phyloP scores from a whole-genome alignment of 2,797 vertebrate genomes.

The Lepus oiostolus region DNA sequence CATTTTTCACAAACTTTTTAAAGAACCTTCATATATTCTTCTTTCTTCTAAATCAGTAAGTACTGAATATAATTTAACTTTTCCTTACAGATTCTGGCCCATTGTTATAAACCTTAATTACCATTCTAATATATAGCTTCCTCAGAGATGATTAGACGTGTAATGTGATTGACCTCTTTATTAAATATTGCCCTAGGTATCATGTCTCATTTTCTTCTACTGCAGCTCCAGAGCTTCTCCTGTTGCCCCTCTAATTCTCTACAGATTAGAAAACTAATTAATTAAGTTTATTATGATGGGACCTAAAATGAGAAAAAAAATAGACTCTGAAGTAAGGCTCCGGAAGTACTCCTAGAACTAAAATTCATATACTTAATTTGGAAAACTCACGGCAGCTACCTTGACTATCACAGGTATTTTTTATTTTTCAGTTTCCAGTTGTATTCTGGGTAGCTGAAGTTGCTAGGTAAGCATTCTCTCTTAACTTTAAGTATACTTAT shows the following conservation, averaged over 20 bases:
- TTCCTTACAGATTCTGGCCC: slow-evolving; percentile 41
- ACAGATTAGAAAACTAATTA: slow-evolving; percentile 46
- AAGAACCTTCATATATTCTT: neutral
- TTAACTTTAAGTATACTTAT: neutral
- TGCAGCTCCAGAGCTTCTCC: neutral
- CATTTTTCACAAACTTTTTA: too few species aligned
- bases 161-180: neutral
- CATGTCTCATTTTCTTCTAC: neutral
- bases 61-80: slow-evolving; percentile 77
- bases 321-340: neutral
- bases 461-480: slow-evolving; percentile 27
- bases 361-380: slow-evolving; percentile 24
- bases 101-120: slow-evolving; percentile 46
- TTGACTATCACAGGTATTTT: neutral
- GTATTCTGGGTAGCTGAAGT: slow-evolving; percentile 45
- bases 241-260: neutral
- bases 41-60: slow-evolving; percentile 56
- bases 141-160: neutral
- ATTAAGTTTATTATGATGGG: slow-evolving; percentile 26
- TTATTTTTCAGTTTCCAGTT: slow-evolving; percentile 50
- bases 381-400: slow-evolving; percentile 37
- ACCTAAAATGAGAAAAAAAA: slow-evolving; percentile 63
- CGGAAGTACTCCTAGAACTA: slow-evolving; percentile 15
- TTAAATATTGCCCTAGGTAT: neutral
- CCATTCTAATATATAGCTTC: neutral